Evolutionary conservation across 2,797 vertebrate genomes (phyloP), one percentile per base, ranked within the genome.

Genomic region (Sebastes vulpes): DNA sequence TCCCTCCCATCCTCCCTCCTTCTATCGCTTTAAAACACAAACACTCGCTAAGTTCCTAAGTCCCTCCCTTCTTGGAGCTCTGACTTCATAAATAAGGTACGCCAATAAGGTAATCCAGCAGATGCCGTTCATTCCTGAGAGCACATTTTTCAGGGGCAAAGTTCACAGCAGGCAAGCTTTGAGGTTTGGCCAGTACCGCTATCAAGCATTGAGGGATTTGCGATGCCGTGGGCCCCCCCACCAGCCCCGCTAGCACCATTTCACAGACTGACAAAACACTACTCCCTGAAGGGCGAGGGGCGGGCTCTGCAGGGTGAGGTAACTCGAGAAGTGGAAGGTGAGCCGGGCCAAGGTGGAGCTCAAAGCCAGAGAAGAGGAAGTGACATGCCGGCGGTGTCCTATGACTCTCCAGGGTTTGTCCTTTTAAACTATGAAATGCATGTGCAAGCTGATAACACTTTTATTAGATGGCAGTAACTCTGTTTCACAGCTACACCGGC

Each of bases 81-180:
- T 90, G 93, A 86, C 91, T 97, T 95, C 93, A 96, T 81, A 93
- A 96, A 94, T 92, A 92, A 91, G 94, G 90, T 95, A 93, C 65
- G 31, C 77, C 64, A 76, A 82, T 88, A 88, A 88, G 83, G 92
- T 87, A 94, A 94, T 86, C 93, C 89, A 84, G 92, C 95, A 83
- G 87, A 96, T 95, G 95, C 97, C 96, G 93, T 95, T 96, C 97
- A 98, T 98, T 98, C 97, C 97, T 90, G 67, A 93, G 92, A 80
- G 88, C 48, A 78, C 86, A 95, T 95, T 94, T 94, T 93, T 95
- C 85, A 63, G 90, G 95, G 94, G 88, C 79, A 92, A 94, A 96
- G 96, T 96, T 97, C 95, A 95, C 90, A n/a, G 72, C 91, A 93
- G 92, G 93, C 89, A 82, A 95, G 95, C 68, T 77, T 81, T 82